Base-by-base conservation (phyloP, 2,797 vertebrate species). In the Pipistrellus pipistrellus region DNA sequence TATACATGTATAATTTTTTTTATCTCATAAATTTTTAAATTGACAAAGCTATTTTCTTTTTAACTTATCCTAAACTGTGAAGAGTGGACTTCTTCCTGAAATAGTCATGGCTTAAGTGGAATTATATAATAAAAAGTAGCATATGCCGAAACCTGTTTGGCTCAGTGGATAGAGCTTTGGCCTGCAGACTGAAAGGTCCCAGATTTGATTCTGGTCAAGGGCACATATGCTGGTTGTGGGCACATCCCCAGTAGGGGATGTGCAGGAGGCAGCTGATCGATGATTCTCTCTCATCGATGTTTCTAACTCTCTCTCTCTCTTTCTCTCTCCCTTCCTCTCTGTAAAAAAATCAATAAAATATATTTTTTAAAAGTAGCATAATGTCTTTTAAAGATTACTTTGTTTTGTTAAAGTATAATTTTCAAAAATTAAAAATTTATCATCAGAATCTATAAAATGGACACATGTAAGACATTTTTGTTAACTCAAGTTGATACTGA, bases 31-130 rank as follows among this genome's bases (percentile, higher is more conserved):
- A 69, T 75, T 23, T 89, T 75, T 75, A 44, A 77, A 62, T 7
- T 89, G 62, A 35, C 90, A 93, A 83, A 91, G 17, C n/a, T 64
- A 13, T 66, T 94, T 3, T 44, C 30, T 91, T 75, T 92, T 55
- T 85, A 83, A 46, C 35, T 81, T 94, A 76, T 25, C 21, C 41
- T 25, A 68, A 57, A 88, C 53, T 68, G 20, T 78, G 69, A 92
- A 81, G 59, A 85, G 66, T 86, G 32, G 4, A 72, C 27, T 72
- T 93, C 82, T 91, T 68, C 23, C 46, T 85, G 20, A 80, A 73
- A 41, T 55, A 41, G 17, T 62, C 69, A 73, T 46, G 44, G 55
- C 44, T 78, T 86, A 91, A 78, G 11, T 90, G 4, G 46, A 66
- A 78, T 91, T 75, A 89, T 84, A 59, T 80, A 73, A 86, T 90